Evolutionary conservation across 2,797 vertebrate genomes (phyloP), one percentile per base, ranked within the genome.

Genomic region (Falco rusticolus): DNA sequence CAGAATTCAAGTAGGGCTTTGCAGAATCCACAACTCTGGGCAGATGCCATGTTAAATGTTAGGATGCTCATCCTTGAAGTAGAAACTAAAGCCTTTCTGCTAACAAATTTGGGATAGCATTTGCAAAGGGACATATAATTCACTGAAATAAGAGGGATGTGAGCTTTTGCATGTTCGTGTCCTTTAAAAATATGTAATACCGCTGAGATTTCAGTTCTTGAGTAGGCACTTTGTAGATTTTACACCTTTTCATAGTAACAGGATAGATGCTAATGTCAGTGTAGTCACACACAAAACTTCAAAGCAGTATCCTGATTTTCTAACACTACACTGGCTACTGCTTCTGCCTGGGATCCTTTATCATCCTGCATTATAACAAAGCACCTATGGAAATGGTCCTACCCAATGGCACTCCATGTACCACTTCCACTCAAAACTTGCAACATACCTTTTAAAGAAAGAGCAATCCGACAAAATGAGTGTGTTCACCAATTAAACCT

Each of bases 21-120:
- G 21, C 33, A 82, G 63, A 69, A 63, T 15, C 60, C 2, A 0
- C 4, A 3, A 4, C 33, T 77, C 39, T 18, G 13, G 10, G 14
- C 12, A 28, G 28, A 45, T 2, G 0, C 69, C 1, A 0, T 12
- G 16, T 28, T 74, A 53, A 76, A 61, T 1, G 0, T 31, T 57
- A 34, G 33, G 21, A 20, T 84, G 19, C 6, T 87, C 48, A 31
- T 76, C 43, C 51, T 59, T 63, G 50, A 51, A n/a, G 7, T 2
- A 57, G n/a, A 56, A 91, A 69, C n/a, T 11, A 24, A 78, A 82
- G 34, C 33, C 19, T 60, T 70, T 72, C 34, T 48, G 34, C 43
- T 72, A 29, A 54, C 6, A 65, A 16, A 61, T 47, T 29, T 59
- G 39, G 20, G 21, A 53, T 29, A 68, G 12, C 37, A n/a, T 78